phyloP scores from a whole-genome alignment of 2,113 vertebrate genomes.

The Protomyctophum bolini region DNA sequence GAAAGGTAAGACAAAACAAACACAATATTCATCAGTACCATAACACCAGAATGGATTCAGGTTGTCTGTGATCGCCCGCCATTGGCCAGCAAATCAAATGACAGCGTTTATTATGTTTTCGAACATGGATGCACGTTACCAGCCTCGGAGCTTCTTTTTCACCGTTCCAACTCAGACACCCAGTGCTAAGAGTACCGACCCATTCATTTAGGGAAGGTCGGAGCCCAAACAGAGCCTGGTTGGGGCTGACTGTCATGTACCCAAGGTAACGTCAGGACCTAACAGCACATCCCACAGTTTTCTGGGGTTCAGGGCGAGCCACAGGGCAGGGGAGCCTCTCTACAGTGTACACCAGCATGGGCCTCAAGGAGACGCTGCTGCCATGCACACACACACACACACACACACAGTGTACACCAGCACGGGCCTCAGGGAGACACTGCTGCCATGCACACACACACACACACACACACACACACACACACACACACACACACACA shows the following conservation, averaged over 20 bases:
- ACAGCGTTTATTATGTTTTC: slow-evolving; percentile 23
- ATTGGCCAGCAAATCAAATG: slow-evolving; percentile 4
- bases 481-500: slow-evolving; percentile 19
- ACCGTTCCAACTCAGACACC: slow-evolving; percentile 70
- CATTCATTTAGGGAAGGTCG: background rate
- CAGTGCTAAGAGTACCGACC: slow-evolving; percentile 21
- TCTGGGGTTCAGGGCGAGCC: slow-evolving; percentile 89
- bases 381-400: slow-evolving; percentile 32
- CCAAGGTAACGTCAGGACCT: slow-evolving; percentile 99
- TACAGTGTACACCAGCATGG: slow-evolving; percentile 85
- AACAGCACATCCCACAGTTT: slow-evolving; percentile 96
- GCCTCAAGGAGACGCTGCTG: slow-evolving; percentile 43
- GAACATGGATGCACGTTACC: slow-evolving; percentile 79
- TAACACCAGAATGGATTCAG: slow-evolving; percentile 8
- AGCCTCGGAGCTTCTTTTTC: slow-evolving; percentile 75
- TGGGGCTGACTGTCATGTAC: slow-evolving; percentile 99
- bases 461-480: too few relatives aligned
- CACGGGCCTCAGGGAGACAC: slow-evolving; percentile 58
- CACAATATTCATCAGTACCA: slow-evolving; percentile 21
- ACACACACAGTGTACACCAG: slow-evolving; percentile 77
- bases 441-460: slow-evolving; percentile 38
- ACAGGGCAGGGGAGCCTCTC: slow-evolving; percentile 89
- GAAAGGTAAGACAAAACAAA: slow-evolving; percentile 29
- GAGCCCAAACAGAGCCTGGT: slow-evolving; percentile 87
- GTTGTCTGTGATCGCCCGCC: slow-evolving; percentile 13